Conservation (phyloP, 2,797 vertebrate genomes). For the Onychomys leucogaster region DNA sequence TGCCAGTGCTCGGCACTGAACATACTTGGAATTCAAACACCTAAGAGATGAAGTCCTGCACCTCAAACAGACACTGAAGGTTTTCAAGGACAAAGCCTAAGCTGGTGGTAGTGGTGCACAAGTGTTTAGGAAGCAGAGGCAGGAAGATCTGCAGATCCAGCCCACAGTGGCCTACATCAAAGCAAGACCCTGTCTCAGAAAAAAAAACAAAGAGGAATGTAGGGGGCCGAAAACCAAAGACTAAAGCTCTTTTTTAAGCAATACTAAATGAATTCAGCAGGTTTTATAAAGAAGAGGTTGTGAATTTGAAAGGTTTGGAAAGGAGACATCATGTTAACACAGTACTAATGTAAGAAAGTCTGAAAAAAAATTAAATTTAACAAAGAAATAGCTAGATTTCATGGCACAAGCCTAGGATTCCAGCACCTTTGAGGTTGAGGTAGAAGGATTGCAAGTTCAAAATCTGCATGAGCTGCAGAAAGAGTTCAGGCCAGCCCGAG, state of each 20-base stretch:
- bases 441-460: not conserved
- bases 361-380: not conserved
- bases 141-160: not conserved
- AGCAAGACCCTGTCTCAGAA: not conserved
- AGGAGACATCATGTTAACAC: not conserved
- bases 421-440: not conserved
- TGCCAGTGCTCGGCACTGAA: not conserved
- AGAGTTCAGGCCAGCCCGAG: not conserved
- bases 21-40: slow-evolving; percentile 47
- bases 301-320: not conserved
- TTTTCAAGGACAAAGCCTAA: slow-evolving; percentile 4
- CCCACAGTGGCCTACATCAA: not conserved
- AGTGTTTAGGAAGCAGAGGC: not conserved
- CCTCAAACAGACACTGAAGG: not conserved
- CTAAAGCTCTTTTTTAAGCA: slow-evolving; percentile 19
- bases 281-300: not conserved
- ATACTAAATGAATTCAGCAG: not conserved
- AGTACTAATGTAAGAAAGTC: not conserved
- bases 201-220: not conserved
- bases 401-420: not conserved
- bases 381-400: not conserved
- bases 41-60: not conserved
- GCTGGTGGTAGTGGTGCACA: not conserved
- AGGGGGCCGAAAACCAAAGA: not conserved
- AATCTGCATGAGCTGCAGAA: not conserved